Conservation (phyloP, 1,140 invertebrate genomes). For the Bombyx mandarina region DNA sequence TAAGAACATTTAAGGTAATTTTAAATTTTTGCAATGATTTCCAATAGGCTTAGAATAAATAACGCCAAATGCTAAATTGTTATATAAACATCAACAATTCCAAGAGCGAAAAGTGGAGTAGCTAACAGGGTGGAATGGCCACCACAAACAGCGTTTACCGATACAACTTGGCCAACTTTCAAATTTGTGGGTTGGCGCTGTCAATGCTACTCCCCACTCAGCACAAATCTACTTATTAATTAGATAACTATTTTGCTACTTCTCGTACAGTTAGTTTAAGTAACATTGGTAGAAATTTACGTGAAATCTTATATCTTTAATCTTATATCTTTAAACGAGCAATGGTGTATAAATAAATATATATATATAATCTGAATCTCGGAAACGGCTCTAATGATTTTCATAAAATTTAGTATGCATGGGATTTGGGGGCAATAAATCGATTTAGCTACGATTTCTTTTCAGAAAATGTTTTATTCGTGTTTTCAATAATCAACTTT, state of each 20-base stretch:
- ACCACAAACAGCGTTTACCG: slow-evolving; percentile 36
- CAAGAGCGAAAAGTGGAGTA: neutral
- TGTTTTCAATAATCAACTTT: too few relatives aligned
- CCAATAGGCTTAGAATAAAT: neutral
- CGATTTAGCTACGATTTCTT: too few relatives aligned
- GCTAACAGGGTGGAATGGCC: slow-evolving; percentile 11
- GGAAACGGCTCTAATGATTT: too few relatives aligned
- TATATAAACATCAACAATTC: neutral
- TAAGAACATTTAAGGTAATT: too few relatives aligned
- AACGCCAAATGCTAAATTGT: neutral
- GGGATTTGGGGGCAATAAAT: too few relatives aligned
- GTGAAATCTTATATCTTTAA: too few relatives aligned
- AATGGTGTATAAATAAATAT: too few relatives aligned
- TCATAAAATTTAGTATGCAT: too few relatives aligned
- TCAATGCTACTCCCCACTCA: slow-evolving; percentile 19
- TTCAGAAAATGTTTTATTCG: too few relatives aligned
- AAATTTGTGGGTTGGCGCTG: slow-evolving; percentile 56
- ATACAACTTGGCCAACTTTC: slow-evolving; percentile 57
- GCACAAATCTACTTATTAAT: slow-evolving; percentile 16
- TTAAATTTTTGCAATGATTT: neutral
- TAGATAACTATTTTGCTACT: slow-evolving; percentile 4
- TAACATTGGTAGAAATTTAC: too few relatives aligned
- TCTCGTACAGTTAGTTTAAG: neutral
- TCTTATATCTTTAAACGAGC: too few relatives aligned
- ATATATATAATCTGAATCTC: too few relatives aligned